A percentile compares a stretch with the other conserved stretches of the same genome.
Conservation (phyloP, 2,113 vertebrate species). For the Oceanites oceanicus region DNA sequence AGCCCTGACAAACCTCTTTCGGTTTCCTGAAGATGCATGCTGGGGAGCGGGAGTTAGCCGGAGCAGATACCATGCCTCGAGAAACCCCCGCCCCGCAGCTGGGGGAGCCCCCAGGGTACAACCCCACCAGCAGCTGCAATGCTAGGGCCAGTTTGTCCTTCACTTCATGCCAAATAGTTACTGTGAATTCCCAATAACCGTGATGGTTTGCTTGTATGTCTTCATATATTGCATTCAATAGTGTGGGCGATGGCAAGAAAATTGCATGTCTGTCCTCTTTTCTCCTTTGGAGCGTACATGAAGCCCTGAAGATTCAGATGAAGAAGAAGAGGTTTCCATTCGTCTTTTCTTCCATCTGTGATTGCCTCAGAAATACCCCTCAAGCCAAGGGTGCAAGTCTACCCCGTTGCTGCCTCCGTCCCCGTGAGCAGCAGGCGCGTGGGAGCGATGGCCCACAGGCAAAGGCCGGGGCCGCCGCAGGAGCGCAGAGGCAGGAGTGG, state of each 20-base stretch:
- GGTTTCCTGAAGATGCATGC: background rate
- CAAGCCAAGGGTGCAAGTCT: background rate
- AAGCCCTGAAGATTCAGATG: background rate
- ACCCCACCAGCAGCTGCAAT: background rate
- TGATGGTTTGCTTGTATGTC: fast-evolving
- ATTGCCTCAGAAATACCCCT: background rate
- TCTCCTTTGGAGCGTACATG: background rate
- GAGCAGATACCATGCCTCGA: background rate
- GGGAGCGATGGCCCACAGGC: background rate
- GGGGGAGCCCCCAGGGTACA: background rate
- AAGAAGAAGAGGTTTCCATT: background rate
- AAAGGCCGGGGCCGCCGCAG: background rate
- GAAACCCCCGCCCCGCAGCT: background rate
- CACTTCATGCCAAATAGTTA: background rate
- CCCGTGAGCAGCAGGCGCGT: fast-evolving
- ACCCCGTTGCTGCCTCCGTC: fast-evolving
- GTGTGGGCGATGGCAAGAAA: fast-evolving
- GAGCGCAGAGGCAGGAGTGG: fast-evolving
- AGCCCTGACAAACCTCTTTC: background rate
- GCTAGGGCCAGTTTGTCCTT: background rate
- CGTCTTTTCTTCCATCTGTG: background rate
- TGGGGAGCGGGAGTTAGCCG: background rate
- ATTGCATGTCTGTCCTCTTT: background rate
- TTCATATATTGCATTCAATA: background rate
- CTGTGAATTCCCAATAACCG: background rate